Evolutionary conservation across 1,140 invertebrate genomes (phyloP).

Genomic region (Sycobia sp.): DNA sequence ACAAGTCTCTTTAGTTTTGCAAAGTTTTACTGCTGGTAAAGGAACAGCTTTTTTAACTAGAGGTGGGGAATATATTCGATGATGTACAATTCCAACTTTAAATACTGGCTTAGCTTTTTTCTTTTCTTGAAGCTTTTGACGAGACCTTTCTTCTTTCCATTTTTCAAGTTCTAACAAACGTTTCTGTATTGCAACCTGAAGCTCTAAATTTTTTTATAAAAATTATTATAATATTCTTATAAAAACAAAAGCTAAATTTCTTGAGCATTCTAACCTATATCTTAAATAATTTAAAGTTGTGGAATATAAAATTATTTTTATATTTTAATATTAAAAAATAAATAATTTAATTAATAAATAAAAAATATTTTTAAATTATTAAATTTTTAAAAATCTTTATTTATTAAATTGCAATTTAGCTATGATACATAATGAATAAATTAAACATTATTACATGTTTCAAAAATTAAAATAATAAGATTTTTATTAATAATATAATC

Average conservation of each 20-base stretch:
- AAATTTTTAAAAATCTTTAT: too few species aligned
- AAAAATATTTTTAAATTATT: too few species aligned
- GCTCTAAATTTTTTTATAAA: neutral
- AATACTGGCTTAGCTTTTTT: constrained; percentile 50
- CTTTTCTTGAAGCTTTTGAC: constrained; percentile 43
- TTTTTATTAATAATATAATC: too few species aligned
- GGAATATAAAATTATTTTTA: neutral
- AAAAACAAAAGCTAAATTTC: neutral
- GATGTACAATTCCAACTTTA: constrained; percentile 54
- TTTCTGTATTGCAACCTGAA: neutral
- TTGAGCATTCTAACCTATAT: neutral
- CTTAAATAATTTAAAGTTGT: neutral
- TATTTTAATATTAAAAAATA: neutral
- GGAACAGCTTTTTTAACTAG: constrained; percentile 12
- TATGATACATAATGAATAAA: too few species aligned
- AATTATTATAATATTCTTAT: neutral
- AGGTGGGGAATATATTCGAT: constrained; percentile 49
- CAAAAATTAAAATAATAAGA: too few species aligned
- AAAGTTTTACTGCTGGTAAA: constrained; percentile 7
- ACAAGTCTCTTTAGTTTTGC: constrained; percentile 3
- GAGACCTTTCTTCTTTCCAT: constrained; percentile 50
- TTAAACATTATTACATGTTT: too few species aligned
- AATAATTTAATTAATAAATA: neutral
- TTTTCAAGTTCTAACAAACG: constrained; percentile 40
- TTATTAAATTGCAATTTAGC: too few species aligned